Base-by-base conservation (phyloP, 2,888 invertebrate genomes). In the Agrotis ipsilon region DNA sequence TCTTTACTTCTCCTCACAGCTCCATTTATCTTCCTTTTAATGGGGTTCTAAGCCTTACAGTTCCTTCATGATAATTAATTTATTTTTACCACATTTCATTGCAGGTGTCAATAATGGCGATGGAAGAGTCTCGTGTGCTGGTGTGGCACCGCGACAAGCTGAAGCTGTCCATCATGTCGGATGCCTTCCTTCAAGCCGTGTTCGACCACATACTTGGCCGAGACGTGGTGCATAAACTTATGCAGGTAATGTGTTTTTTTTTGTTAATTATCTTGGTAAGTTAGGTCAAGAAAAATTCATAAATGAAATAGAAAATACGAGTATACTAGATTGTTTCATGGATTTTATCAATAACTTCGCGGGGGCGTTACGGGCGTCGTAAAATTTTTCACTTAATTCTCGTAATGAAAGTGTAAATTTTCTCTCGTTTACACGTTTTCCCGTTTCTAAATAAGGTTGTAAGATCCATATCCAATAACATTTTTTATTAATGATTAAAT, bases 111-210 rank as follows among this genome's bases (percentile, higher is more conserved):
- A 98, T 98, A 92, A 98, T 98, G 95, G 98, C 98, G 81, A 97
- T 98, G 97, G 98, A 98, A 91, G 98, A 98, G 91, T 98, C 98
- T 0, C 96, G 98, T 64, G 97, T 98, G 83, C 95, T 98, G 82
- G 97, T 98, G 81, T 98, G 98, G 98, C 98, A 98, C 92, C 97
- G 98, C 57, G 98, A 98, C 93, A 98, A 98, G 93, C 96, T 98
- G 90, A 98, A 98, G 94, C 96, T 98, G 83, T 98, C 98, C 80
- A 98, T 98, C 89, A 98, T 98, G 96, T 97, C 97, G 61, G 98
- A 98, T 92, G 97, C 97, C 82, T 98, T 98, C 94, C 96, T 98
- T 83, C 98, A 98, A 93, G 97, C 98, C 24, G 98, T 98, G 75
- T 98, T 98, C 93, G 98, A 98, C 94, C 98, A 98, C 91, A 98